These are phyloP conservation scores for Deilephila elpenor DNA, from an alignment of 2,888 invertebrate species.

Conservation along the genomic window DNA sequence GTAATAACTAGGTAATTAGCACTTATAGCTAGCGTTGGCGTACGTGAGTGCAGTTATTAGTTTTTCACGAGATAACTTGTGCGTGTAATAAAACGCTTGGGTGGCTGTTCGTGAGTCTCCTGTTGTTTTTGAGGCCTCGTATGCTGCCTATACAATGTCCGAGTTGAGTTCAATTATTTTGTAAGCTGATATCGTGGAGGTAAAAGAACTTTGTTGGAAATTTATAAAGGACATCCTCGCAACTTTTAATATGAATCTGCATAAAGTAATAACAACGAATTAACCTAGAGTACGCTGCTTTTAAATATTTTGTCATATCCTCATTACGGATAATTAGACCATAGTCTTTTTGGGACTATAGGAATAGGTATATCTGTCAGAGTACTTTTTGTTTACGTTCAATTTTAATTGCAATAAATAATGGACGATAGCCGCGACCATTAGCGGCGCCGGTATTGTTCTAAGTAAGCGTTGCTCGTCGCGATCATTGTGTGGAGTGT, in stretches of 20 bases:
- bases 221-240: too few species aligned
- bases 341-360: too few species aligned
- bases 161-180: not conserved
- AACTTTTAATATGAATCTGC: too few species aligned
- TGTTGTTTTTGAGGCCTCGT: too few species aligned
- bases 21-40: not conserved
- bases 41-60: slow-evolving; percentile 11
- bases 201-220: not conserved
- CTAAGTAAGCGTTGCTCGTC: not conserved
- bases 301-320: too few species aligned
- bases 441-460: not conserved
- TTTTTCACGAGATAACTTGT: not conserved
- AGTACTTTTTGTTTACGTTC: not conserved
- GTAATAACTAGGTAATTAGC: slow-evolving; percentile 21
- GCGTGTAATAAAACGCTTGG: not conserved
- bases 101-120: not conserved
- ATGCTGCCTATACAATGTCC: too few species aligned
- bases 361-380: too few species aligned
- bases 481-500: not conserved
- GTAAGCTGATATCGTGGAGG: not conserved
- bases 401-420: not conserved
- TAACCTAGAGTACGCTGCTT: too few species aligned
- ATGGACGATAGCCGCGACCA: not conserved
- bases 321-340: too few species aligned
- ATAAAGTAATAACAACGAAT: too few species aligned